phyloP scores from a whole-genome alignment of 2,797 vertebrate genomes.

The Oryzias sinensis region DNA sequence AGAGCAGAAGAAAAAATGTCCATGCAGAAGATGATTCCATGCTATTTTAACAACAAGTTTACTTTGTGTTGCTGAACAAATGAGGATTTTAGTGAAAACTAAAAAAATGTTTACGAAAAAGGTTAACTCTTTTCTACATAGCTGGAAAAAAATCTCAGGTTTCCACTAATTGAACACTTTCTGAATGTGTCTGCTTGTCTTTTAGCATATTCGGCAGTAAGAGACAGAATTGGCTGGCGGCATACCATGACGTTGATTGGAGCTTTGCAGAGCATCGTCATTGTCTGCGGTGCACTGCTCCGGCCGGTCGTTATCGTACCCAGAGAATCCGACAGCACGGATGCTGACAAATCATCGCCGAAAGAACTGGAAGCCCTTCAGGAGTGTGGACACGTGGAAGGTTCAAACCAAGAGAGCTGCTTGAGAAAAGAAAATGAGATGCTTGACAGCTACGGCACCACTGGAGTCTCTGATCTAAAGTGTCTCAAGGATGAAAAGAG shows the following conservation, averaged over 20 bases:
- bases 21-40: too few relatives aligned
- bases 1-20: too few relatives aligned
- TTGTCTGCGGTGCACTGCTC: constrained; percentile 85
- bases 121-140: too few relatives aligned
- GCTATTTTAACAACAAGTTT: too few relatives aligned
- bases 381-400: constrained; percentile 59
- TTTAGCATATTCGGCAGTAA: constrained; percentile 88
- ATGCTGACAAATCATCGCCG: constrained; percentile 7
- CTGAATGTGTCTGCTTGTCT: constrained; percentile 1
- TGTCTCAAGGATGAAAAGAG: constrained; percentile 54
- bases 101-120: too few relatives aligned
- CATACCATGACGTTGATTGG: constrained; percentile 86
- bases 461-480: constrained; percentile 87
- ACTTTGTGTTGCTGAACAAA: too few relatives aligned
- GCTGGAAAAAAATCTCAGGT: too few relatives aligned
- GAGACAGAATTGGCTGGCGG: constrained; percentile 87
- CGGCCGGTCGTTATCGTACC: constrained; percentile 84
- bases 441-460: constrained; percentile 84
- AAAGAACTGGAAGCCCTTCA: constrained; percentile 71
- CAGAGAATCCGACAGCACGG: constrained; percentile 20
- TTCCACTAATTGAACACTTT: not conserved
- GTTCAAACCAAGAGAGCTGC: constrained; percentile 5
- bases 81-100: too few relatives aligned
- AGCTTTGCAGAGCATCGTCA: constrained; percentile 83
- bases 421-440: constrained; percentile 76